Percentiles rank a stretch among this genome's conserved stretches.
Evolutionary conservation across 1,140 invertebrate genomes (phyloP).

Genomic region (Lordiphosa clarofinis): DNA sequence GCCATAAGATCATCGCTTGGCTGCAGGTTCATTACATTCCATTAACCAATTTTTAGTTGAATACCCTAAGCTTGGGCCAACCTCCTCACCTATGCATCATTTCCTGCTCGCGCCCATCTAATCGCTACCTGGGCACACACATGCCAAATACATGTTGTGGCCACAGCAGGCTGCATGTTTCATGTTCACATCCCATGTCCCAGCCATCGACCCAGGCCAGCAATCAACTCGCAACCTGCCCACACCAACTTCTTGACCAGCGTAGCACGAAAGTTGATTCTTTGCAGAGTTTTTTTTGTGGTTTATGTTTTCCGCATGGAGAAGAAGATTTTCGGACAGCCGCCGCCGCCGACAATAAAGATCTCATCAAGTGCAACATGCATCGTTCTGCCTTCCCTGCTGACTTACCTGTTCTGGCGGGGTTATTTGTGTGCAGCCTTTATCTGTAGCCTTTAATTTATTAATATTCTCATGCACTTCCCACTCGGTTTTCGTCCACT

Average conservation of each 20-base stretch:
- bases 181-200: conserved; percentile 16
- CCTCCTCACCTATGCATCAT: conserved; percentile 20
- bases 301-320: conserved; percentile 38
- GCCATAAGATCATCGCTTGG: conserved; percentile 6
- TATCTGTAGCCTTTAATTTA: conserved; percentile 76
- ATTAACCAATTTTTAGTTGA: conserved; percentile 17
- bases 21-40: conserved; percentile 38
- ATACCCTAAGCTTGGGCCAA: conserved; percentile 15
- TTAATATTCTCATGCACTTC: conserved; percentile 68
- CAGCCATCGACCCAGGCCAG: conserved; percentile 15
- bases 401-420: neutral
- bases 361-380: conserved; percentile 75
- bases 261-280: neutral
- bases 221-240: conserved; percentile 50
- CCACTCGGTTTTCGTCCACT: conserved; percentile 33
- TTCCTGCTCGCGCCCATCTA: conserved; percentile 42
- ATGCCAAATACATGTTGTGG: conserved; percentile 3
- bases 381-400: conserved; percentile 27
- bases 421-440: conserved; percentile 58
- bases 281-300: conserved; percentile 32
- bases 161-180: neutral
- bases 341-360: conserved; percentile 51
- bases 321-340: conserved; percentile 14
- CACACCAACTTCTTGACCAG: conserved; percentile 20
- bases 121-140: conserved; percentile 36